Evolutionary conservation across 1,140 invertebrate genomes (phyloP), one percentile per base, ranked within the genome.

Genomic region (Drosophila varians): DNA sequence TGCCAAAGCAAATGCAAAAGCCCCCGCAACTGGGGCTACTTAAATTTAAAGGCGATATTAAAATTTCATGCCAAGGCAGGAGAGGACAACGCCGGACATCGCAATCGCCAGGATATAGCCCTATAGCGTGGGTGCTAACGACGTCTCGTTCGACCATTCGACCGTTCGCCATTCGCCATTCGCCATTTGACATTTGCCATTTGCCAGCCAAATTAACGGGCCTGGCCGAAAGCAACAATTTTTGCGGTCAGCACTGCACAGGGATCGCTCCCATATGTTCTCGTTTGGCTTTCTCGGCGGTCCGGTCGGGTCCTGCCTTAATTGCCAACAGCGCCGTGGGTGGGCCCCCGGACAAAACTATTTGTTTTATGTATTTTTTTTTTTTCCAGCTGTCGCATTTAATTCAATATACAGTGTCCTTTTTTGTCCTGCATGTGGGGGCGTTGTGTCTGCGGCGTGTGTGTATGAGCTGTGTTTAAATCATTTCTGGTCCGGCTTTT

Each of bases 11-110:
- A 82, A 80, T 56, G 52, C 69, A 77, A 74, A 68, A 40, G 25
- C 60, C 56, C 12, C 42, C 5, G 28, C 4, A 18, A 14, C 8
- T 61, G 56, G 60, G 61, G 77, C 78, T 70, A 83, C 80, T 82
- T 77, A 82, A 77, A 74, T 74, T 82, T 82, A 77, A 83, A 70
- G 57, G 54, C 69, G 54, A 62, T 61, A 83, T 83, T 83, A 69
- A 83, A 83, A 74, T 82, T 83, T 52, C 66, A 77, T 77, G 78
- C 70, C 60, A 56, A 54, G 53, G 18, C 70, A 70, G 76, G 62
- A 79, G 62, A 70, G 76, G 62, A 79, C 69, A 54, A 11, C 8
- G 55, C 53, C 42, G 40, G 52, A 57, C 61, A 48, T 58, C 16
- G 49, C 55, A 11, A 26, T 46, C 26, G 42, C 46, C 62, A 51